Evolutionary conservation across 2,113 vertebrate genomes (phyloP).

Genomic region (Heliornis fulica): DNA sequence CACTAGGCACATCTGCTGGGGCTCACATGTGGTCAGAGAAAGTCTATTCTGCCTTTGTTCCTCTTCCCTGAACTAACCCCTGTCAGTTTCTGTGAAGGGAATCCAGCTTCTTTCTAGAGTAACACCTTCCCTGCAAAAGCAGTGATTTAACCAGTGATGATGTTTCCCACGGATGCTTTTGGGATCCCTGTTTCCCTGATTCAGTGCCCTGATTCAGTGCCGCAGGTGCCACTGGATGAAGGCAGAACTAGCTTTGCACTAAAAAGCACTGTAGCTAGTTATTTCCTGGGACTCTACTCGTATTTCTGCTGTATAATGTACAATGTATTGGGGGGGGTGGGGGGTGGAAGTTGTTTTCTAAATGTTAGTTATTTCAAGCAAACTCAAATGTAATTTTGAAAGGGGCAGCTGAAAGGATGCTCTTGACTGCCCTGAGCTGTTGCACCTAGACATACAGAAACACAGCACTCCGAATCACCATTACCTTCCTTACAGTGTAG

Average conservation of each 20-base stretch:
- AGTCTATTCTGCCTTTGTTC: not conserved
- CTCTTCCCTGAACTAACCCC: not conserved
- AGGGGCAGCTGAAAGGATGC: not conserved
- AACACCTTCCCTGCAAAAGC: not conserved
- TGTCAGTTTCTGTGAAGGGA: not conserved
- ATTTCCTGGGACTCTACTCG: fast-evolving
- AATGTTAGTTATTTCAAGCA: not conserved
- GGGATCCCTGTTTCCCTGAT: not conserved
- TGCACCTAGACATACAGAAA: not conserved
- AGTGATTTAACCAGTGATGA: not conserved
- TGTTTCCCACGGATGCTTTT: not conserved
- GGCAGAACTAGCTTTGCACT: not conserved
- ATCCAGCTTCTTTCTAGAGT: not conserved
- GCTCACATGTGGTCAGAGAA: not conserved
- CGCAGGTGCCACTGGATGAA: not conserved
- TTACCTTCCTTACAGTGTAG: not conserved
- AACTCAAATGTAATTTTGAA: not conserved
- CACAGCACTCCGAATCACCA: not conserved
- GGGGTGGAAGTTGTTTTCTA: not conserved
- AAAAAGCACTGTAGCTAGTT: not conserved
- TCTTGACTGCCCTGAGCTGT: not conserved
- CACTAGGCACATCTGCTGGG: not conserved
- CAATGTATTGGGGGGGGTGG: no score
- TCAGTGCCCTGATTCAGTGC: not conserved
- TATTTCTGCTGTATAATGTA: not conserved